Evolutionary conservation across 1,140 invertebrate species (phyloP), one percentile per base, ranked within the genome.

Genomic region (Sitobion miscanthi): DNA sequence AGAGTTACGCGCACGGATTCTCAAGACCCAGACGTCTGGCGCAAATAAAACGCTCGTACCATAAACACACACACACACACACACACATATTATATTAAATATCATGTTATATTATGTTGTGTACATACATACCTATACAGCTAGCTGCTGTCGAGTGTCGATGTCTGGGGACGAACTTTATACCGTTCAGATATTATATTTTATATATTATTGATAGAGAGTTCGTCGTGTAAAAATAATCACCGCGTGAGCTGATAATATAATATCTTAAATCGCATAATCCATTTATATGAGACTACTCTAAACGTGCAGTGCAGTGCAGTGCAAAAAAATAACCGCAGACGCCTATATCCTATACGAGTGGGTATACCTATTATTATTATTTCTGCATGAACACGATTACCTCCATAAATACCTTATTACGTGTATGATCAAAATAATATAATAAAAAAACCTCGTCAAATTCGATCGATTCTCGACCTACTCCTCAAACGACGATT

Each of bases 11-110:
- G n/a, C 5, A 77, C 62, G 62, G 62, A 77, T 77, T 77, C 62
- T 77, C 62, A 77, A 77, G 62, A 77, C 30, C 62, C 62, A 42
- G 82, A 83, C 82, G 82, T 83, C 82, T 77, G 62, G 62, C 30
- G 62, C 30, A 5, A 5, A 77, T 77, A 77, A 77, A 77, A 77
- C 62, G n/a, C 62, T 77, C 30, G 17, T 77, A 77, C 62, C n/a
- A 77, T n/a, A 77, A 77, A 35, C 30, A 69, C 62, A 30, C 62
- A 69, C 62, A 69, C 25, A 57, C 23, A 57, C 7, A 62, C 25
- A 69, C 30, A n/a, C 11, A 69, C 30, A 69, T 30, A n/a, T n/a
- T 77, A 77, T n/a, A 77, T n/a, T 77, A 77, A 77, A 77, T 77
- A 77, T 77, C 62, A n/a, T 77, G 62, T 77, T 77, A 77, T 77